Base-by-base conservation (phyloP, 2,888 invertebrate genomes). In the Agriopis aurantiaria region DNA sequence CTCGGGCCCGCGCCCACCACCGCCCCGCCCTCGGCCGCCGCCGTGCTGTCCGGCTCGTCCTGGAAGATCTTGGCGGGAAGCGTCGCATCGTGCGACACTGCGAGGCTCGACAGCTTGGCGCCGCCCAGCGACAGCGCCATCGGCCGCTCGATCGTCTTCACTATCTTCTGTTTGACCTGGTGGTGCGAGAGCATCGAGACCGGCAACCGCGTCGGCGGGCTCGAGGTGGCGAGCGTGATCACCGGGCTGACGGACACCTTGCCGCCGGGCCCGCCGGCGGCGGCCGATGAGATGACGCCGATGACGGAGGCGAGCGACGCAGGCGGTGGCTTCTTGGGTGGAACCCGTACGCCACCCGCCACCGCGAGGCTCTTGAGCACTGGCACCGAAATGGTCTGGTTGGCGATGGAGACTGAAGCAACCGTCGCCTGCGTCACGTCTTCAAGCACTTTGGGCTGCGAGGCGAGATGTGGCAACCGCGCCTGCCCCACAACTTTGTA, bases 31-130 rank as follows among this genome's bases (percentile, higher is more conserved):
- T 23, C 23, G 4, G 87, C 81, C 0, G 84, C 78, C 6, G 90
- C 89, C 2, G 93, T 90, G 71, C 93, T 91, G 74, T 96, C 96
- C 0, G 96, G 96, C 0, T 96, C 96, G 77, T 96, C 96, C 84
- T 96, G 96, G 82, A 96, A 96, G 80, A 96, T 96, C 83, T 96
- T 96, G 8, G 96, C 96, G 0, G 96, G 96, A 17, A 96, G 87
- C 9, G 95, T 95, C 71, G 90, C 95, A 80, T 95, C 96, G 79
- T 95, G 95, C 0, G 94, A 88, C 8, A 95, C 95, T 0, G 95
- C 92, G 56, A 96, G 88, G 74, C 95, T 94, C 0, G 96, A 96
- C 12, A 95, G 80, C 75, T 95, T 95, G 0, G 95, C 86, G 72
- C 93, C 93, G 4, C 95, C 91, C 45, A 95, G 91, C 78, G 92